Base-by-base conservation (phyloP, 2,113 vertebrate genomes). In the Lepidothrix coronata region DNA sequence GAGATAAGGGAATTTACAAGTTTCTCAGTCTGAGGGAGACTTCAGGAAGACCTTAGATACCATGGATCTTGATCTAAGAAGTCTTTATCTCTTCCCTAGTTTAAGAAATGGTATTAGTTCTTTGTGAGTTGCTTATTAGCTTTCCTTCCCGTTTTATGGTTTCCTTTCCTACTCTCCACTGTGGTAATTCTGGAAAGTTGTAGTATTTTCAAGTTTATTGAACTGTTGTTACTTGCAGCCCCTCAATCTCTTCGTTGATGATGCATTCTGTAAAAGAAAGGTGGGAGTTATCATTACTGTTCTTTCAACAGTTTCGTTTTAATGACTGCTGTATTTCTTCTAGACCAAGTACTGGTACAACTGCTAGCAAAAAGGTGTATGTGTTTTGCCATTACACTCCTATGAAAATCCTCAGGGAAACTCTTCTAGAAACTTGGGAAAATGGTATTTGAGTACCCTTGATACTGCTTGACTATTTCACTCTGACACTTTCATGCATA, bases 281-380 rank as follows among this genome's bases (percentile, higher is more conserved):
- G 12, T 23, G 16, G 27, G 24, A 43, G 5, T n/a, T 74, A 25
- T 21, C 62, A 54, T 25, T 74, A 33, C 27, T 43, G 5, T 35
- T 73, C 25, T 39, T 77, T 44, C 73, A 80, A 70, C n/a, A 57
- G 8, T 73, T 76, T 61, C 37, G 43, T 72, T 71, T 71, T 39
- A 63, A 59, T 13, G 63, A 44, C 20, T 17, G 6, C 33, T 55
- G 5, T 68, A 22, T 89, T 71, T 71, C 37, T 89, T 89, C 37
- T 39, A 55, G 31, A 70, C 21, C 9, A 37, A n/a, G 39, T 78
- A 25, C 14, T 0, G 0, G 12, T 33, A 65, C 9, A 31, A 20
- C 6, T 73, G 41, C 49, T 27, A 61, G 33, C 18, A 79, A 88
- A 84, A 92, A 92, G 27, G 12, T 48, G 9, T 35, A 30, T 55